Percentiles rank a stretch among this genome's conserved stretches.
phyloP scores from a whole-genome alignment of 2,113 vertebrate species.

The Circaetus cinerascens region DNA sequence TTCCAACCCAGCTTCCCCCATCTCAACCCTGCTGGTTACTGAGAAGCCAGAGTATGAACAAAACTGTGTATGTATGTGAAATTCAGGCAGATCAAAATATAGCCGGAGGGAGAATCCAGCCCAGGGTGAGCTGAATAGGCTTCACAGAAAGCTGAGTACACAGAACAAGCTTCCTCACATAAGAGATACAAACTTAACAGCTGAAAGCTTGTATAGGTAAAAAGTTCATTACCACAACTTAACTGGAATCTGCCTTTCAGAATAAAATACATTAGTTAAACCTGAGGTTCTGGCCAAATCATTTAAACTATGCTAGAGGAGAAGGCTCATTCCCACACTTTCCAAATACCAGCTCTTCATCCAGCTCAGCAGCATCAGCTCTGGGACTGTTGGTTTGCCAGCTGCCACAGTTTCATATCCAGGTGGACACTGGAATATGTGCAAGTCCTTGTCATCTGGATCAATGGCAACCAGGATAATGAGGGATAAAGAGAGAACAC shows the following conservation, averaged over 20 bases:
- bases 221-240: background rate
- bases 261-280: background rate
- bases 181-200: background rate
- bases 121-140: background rate
- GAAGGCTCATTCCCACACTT: background rate
- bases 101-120: background rate
- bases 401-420: background rate
- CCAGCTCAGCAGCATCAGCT: background rate
- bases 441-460: background rate
- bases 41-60: background rate
- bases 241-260: background rate
- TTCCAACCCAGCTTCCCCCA: background rate
- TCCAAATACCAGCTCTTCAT: background rate
- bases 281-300: background rate
- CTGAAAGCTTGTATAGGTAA: background rate
- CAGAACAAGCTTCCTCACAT: background rate
- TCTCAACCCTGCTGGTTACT: background rate
- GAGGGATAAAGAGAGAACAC: background rate
- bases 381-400: background rate
- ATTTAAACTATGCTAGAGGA: background rate
- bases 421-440: background rate
- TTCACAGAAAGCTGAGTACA: background rate
- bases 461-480: background rate
- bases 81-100: background rate
- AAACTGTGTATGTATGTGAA: background rate